Percentiles rank a stretch among this genome's conserved stretches.
Evolutionary conservation across 2,113 vertebrate species (phyloP).

Genomic region (Dicaeum eximium): DNA sequence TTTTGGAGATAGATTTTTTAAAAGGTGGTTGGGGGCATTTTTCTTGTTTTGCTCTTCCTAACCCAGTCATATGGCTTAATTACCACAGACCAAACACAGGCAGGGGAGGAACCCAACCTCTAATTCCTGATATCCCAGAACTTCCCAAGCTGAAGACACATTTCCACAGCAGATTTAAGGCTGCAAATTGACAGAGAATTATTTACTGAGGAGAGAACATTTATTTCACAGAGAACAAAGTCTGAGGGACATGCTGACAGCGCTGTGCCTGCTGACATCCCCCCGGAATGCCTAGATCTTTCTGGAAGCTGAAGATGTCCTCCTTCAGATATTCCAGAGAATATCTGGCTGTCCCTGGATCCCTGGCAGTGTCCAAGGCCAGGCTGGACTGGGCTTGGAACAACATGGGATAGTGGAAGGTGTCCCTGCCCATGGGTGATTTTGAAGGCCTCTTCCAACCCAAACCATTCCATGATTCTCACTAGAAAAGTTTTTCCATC

Average conservation of each 20-base stretch:
- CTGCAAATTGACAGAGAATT: neutral
- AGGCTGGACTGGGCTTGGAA: neutral
- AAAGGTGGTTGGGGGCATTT: neutral
- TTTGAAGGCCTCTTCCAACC: neutral
- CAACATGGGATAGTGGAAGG: fast-evolving
- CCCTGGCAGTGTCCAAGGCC: neutral
- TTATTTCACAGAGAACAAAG: neutral
- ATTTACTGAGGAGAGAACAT: neutral
- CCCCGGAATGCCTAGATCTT: neutral
- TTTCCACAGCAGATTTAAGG: neutral
- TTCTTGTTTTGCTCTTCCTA: neutral
- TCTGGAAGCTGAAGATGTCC: neutral
- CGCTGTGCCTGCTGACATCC: neutral
- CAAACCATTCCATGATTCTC: neutral
- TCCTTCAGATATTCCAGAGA: neutral
- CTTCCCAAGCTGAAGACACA: neutral
- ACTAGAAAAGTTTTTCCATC: neutral
- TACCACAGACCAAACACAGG: neutral
- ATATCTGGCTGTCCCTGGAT: neutral
- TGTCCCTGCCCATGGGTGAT: neutral
- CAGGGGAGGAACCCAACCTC: neutral
- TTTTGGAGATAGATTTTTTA: neutral
- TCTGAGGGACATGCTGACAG: neutral
- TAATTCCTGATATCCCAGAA: neutral
- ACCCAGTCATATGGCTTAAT: neutral